Base-by-base conservation (phyloP, 2,888 invertebrate species). In the Tetragonula carbonaria region DNA sequence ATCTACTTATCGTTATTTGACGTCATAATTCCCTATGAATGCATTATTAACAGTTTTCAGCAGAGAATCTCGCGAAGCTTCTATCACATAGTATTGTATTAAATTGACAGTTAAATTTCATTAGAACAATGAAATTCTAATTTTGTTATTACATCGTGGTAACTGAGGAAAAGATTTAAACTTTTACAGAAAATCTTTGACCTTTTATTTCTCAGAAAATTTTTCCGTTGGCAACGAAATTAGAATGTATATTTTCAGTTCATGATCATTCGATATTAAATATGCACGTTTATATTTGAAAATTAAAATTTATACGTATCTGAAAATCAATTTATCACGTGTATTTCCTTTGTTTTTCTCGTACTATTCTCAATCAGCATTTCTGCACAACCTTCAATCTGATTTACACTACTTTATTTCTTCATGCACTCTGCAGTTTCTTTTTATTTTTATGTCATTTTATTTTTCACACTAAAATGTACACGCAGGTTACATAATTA, bases 291-390 rank as follows among this genome's bases (percentile, higher is more conserved):
- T 57, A n/a, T 33, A 33, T 68, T 62, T 72, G 23, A 65, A 63
- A 82, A 75, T 28, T 28, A 28, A 28, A 28, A 28, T 28, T 28
- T 28, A 28, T 28, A 38, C 33, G 33, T 73, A 70, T 68, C 62
- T 72, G 21, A 65, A 63, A 82, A 75, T 38, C 45, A 65, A 28
- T 62, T 18, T 67, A 18, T 23, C 23, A 18, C 63, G 28, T 71
- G 57, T 65, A 50, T 38, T 38, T 38, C 63, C 50, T 18, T 57
- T 33, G 45, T 57, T 68, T 71, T 51, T 62, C 45, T 67, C 53
- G 33, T 74, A 45, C 21, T 23, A 23, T 50, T 67, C 51, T 51
- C 51, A 23, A 50, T 23, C 4, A 8, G 18, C 18, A 51, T 67
- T 62, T 28, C 51, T 53, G 28, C 57, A 45, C 57, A 45, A 23